phyloP scores from a whole-genome alignment of 2,113 vertebrate species.

The Cottus gobio region DNA sequence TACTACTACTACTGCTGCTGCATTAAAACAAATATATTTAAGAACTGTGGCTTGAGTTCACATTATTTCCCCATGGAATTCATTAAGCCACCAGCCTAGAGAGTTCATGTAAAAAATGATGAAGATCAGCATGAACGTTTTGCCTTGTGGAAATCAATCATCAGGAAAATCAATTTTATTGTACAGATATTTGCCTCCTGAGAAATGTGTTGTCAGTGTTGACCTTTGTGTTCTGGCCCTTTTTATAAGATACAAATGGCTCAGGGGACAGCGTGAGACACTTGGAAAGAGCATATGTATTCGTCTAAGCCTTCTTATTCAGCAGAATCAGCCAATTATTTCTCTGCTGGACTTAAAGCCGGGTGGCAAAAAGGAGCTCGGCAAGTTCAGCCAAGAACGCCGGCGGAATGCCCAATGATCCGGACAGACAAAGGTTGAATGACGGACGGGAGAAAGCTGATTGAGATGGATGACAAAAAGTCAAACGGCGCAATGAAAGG shows the following conservation, averaged over 20 bases:
- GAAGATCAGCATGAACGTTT: slow-evolving; percentile 22
- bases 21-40: slow-evolving; percentile 1
- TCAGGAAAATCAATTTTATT: slow-evolving; percentile 57
- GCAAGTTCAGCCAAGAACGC: slow-evolving; percentile 21
- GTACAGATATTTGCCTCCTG: slow-evolving; percentile 56
- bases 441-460: slow-evolving; percentile 52
- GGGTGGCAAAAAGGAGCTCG: slow-evolving; percentile 24
- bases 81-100: slow-evolving; percentile 20
- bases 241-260: slow-evolving; percentile 65
- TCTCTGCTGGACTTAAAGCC: slow-evolving; percentile 46
- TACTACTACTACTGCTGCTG: background rate
- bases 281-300: slow-evolving; percentile 74
- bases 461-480: slow-evolving; percentile 76
- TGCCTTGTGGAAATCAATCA: slow-evolving; percentile 55
- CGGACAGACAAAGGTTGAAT: slow-evolving; percentile 61
- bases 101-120: background rate
- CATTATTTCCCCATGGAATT: slow-evolving; percentile 21
- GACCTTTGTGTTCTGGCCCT: slow-evolving; percentile 68
- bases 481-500: slow-evolving; percentile 55
- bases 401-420: slow-evolving; percentile 63
- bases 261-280: slow-evolving; percentile 51
- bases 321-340: slow-evolving; percentile 66
- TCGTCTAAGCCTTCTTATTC: slow-evolving; percentile 59
- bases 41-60: slow-evolving; percentile 8
- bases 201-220: slow-evolving; percentile 69